phyloP scores from a whole-genome alignment of 2,113 vertebrate species.

The Microcebus tavaratra region DNA sequence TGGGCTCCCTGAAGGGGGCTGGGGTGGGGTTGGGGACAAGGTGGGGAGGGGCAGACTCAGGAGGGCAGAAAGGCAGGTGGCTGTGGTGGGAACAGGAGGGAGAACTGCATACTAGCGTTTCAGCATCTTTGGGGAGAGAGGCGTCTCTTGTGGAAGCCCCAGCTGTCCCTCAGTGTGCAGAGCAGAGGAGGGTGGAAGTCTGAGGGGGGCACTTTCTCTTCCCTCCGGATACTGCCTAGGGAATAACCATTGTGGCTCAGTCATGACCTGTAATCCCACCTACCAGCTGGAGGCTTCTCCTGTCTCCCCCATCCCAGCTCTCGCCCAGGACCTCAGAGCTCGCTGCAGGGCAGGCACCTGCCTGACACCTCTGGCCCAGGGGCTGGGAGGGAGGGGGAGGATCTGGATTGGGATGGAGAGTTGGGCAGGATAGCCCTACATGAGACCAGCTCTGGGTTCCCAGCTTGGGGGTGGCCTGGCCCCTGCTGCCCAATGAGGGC shows the following conservation, averaged over 20 bases:
- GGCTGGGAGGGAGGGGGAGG: background rate
- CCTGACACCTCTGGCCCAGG: background rate
- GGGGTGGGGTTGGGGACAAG: background rate
- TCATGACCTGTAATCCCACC: constrained; percentile 32
- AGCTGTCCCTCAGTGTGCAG: background rate
- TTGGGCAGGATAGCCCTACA: background rate
- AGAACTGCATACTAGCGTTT: background rate
- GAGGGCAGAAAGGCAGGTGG: background rate
- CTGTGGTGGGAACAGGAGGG: background rate
- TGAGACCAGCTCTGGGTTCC: background rate
- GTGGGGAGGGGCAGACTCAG: background rate
- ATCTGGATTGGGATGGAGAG: background rate
- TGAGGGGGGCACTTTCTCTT: background rate
- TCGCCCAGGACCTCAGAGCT: background rate
- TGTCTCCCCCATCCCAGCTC: background rate
- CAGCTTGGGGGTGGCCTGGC: background rate
- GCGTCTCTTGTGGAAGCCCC: background rate
- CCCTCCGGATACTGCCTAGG: constrained; percentile 31
- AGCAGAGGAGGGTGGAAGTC: background rate
- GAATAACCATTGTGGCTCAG: constrained; percentile 47
- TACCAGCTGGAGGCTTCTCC: background rate
- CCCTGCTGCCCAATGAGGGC: background rate
- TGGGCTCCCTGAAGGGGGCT: background rate
- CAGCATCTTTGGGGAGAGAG: background rate
- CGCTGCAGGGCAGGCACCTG: background rate